Conservation (phyloP, 2,797 vertebrate species). For the Girardinus metallicus region DNA sequence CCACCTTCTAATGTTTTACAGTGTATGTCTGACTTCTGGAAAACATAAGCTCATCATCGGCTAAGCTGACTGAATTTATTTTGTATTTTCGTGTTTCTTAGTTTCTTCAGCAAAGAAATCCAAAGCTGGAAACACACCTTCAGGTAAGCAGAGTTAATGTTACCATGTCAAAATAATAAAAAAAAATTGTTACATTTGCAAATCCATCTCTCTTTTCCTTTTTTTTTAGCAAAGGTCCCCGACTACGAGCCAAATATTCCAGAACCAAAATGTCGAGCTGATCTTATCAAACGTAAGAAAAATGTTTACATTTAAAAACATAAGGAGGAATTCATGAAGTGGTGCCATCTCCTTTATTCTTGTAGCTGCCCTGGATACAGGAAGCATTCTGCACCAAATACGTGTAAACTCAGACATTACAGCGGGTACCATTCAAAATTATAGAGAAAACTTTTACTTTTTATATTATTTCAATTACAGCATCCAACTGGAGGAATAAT, state of each 20-base stretch:
- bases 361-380: neutral
- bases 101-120: slow-evolving; percentile 46
- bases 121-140: slow-evolving; percentile 38
- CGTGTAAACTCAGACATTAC: neutral
- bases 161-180: neutral
- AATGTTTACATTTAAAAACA: neutral
- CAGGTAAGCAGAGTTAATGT: slow-evolving; percentile 41
- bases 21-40: neutral
- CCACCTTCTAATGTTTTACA: too few relatives aligned
- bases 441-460: neutral
- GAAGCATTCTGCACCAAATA: neutral
- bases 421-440: neutral
- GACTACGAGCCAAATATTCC: slow-evolving; percentile 66
- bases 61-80: neutral
- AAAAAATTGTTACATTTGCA: neutral
- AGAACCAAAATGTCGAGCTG: slow-evolving; percentile 72
- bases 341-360: neutral
- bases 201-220: neutral
- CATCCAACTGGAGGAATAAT: neutral
- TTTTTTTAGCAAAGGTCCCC: slow-evolving; percentile 60
- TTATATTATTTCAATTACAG: neutral
- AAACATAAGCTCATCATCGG: neutral
- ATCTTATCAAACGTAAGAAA: slow-evolving; percentile 70
- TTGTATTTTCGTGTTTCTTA: neutral
- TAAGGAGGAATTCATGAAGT: neutral